Conservation (phyloP, 2,797 vertebrate genomes). For the Rhadinocentrus ornatus region DNA sequence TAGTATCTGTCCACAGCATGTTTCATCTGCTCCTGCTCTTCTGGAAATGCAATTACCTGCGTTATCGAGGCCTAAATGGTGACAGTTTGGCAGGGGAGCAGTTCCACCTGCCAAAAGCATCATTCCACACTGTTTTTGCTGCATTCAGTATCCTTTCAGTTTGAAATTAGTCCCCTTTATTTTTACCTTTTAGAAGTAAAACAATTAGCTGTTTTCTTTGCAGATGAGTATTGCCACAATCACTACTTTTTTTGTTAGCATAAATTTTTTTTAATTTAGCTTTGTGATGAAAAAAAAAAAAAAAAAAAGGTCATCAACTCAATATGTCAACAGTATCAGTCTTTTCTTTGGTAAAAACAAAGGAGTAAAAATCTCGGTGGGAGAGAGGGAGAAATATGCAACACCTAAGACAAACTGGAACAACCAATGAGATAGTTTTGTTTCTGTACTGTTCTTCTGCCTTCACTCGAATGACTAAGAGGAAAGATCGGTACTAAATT, state of each 20-base stretch:
- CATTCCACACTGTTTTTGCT: conserved; percentile 70
- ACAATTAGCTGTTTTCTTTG: conserved; percentile 60
- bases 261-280: background rate
- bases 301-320: background rate
- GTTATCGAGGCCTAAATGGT: conserved; percentile 88
- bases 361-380: background rate
- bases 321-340: background rate
- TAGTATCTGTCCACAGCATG: conserved; percentile 89
- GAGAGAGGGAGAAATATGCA: conserved; percentile 1
- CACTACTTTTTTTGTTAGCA: background rate
- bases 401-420: conserved; percentile 19
- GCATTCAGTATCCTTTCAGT: conserved; percentile 57
- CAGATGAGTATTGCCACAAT: conserved; percentile 16
- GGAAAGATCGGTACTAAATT: conserved; percentile 69
- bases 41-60: conserved; percentile 92
- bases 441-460: conserved; percentile 29
- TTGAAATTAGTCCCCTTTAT: conserved; percentile 55
- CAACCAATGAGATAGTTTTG: conserved; percentile 31
- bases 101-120: conserved; percentile 81
- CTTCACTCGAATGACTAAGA: conserved; percentile 58
- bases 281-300: background rate
- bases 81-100: conserved; percentile 89
- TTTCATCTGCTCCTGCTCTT: conserved; percentile 92
- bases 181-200: conserved; percentile 61
- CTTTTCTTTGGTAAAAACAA: background rate